Evolutionary conservation across 2,888 invertebrate genomes (phyloP).

Genomic region (Frankliniella intonsa): DNA sequence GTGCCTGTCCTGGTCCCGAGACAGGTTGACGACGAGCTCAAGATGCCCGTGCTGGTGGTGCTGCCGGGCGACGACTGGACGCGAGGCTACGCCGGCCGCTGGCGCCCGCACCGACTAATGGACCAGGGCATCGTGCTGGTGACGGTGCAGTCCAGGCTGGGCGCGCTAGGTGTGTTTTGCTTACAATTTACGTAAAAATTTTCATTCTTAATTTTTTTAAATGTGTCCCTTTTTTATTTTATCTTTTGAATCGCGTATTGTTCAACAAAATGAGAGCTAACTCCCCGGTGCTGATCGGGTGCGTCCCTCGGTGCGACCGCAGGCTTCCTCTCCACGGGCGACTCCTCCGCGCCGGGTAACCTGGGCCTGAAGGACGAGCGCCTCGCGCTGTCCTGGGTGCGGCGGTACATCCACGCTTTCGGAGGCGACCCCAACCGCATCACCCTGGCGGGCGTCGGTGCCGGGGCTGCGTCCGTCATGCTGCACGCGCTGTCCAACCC

Average conservation of each 20-base stretch:
- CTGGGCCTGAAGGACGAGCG: conserved; percentile 51
- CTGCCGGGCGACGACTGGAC: conserved; percentile 20
- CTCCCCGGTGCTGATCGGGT: background rate
- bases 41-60: conserved; percentile 9
- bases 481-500: conserved; percentile 48
- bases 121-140: background rate
- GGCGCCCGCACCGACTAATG: background rate
- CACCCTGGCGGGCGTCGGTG: conserved; percentile 51
- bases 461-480: conserved; percentile 51
- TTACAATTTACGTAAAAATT: too few relatives aligned
- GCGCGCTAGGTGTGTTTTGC: background rate
- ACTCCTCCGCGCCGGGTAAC: conserved; percentile 51
- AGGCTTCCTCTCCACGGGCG: conserved; percentile 48
- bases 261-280: too few relatives aligned
- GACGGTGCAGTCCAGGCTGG: conserved; percentile 10
- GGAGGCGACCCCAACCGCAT: conserved; percentile 51
- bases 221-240: too few relatives aligned
- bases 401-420: conserved; percentile 48
- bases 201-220: too few relatives aligned
- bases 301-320: background rate
- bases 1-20: background rate
- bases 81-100: conserved; percentile 12
- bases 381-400: conserved; percentile 50
- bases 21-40: background rate
- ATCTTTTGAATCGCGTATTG: too few relatives aligned